A percentile compares a stretch with the other conserved stretches of the same genome.
Conservation (phyloP, 2,888 invertebrate species). For the Tachina grossa region DNA sequence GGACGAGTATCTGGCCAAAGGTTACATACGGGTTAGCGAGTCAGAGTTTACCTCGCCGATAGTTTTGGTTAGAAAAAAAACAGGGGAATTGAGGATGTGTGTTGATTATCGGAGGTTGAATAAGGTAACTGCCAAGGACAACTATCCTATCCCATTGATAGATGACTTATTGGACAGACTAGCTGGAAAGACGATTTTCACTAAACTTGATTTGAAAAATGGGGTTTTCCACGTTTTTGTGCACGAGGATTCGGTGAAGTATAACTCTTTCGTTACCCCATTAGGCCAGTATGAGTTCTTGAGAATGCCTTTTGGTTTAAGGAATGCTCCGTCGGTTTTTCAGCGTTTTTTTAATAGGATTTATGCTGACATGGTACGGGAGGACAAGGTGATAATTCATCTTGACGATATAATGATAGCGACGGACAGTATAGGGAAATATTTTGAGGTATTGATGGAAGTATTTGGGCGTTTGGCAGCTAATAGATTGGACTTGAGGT, state of each 20-base stretch:
- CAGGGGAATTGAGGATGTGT: slow-evolving; percentile 8
- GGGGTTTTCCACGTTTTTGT: slow-evolving; percentile 32
- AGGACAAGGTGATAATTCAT: slow-evolving; percentile 12
- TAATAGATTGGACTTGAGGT: slow-evolving; percentile 23
- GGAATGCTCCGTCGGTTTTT: slow-evolving; percentile 36
- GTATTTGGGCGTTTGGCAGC: background rate
- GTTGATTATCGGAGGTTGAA: slow-evolving; percentile 8
- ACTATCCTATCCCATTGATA: background rate
- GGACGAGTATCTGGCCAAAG: too few relatives aligned
- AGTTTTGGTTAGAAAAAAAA: background rate
- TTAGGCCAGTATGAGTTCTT: slow-evolving; percentile 32
- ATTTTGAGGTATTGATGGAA: background rate
- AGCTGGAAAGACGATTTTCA: background rate
- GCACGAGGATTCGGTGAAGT: background rate
- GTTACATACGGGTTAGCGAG: too few relatives aligned
- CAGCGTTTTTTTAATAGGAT: slow-evolving; percentile 16
- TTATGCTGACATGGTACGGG: background rate
- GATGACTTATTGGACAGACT: background rate
- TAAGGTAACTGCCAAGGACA: background rate
- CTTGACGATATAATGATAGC: slow-evolving; percentile 41
- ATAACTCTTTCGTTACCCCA: slow-evolving; percentile 19
- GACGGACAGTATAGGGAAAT: slow-evolving; percentile 3
- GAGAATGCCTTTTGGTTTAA: slow-evolving; percentile 1
- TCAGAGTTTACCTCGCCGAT: background rate
- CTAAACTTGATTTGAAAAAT: slow-evolving; percentile 35